These are phyloP conservation scores for Nycteola revayana DNA, from an alignment of 2,888 invertebrate genomes.

Conservation along the genomic window DNA sequence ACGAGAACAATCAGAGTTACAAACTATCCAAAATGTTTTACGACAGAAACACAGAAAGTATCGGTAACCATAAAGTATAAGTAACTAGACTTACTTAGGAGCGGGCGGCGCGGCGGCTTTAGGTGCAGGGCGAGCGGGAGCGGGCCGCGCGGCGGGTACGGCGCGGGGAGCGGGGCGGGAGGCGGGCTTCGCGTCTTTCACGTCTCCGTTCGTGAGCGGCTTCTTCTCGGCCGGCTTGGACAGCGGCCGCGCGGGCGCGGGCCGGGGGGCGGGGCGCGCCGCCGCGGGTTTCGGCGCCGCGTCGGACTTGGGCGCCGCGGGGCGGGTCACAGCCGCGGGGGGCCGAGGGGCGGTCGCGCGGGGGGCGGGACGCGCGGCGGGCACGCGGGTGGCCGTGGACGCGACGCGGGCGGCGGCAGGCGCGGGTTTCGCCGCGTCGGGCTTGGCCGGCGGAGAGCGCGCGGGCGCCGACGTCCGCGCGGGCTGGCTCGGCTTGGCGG, in stretches of 20 bases:
- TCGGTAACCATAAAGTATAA: background rate
- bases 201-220: constrained; percentile 81
- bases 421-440: constrained; percentile 19
- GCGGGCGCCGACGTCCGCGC: constrained; percentile 17
- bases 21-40: background rate
- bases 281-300: constrained; percentile 21
- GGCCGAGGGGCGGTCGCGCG: constrained; percentile 15
- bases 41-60: too few species aligned
- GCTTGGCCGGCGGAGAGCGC: constrained; percentile 16
- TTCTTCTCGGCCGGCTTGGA: constrained; percentile 68
- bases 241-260: constrained; percentile 39
- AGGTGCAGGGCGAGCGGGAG: constrained; percentile 36
- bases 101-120: constrained; percentile 32
- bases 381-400: constrained; percentile 19
- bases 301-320: constrained; percentile 13
- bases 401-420: constrained; percentile 17
- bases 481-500: constrained; percentile 13
- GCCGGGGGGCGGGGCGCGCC: constrained; percentile 28
- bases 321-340: constrained; percentile 11
- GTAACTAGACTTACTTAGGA: constrained; percentile 39
- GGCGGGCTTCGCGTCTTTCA: constrained; percentile 51
- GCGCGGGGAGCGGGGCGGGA: constrained; percentile 34
- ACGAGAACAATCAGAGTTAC: background rate
- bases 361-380: constrained; percentile 26
- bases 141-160: constrained; percentile 34